Percentiles rank a stretch among this genome's conserved stretches.
Conservation (phyloP, 2,888 invertebrate genomes). For the Eilema griseolum region DNA sequence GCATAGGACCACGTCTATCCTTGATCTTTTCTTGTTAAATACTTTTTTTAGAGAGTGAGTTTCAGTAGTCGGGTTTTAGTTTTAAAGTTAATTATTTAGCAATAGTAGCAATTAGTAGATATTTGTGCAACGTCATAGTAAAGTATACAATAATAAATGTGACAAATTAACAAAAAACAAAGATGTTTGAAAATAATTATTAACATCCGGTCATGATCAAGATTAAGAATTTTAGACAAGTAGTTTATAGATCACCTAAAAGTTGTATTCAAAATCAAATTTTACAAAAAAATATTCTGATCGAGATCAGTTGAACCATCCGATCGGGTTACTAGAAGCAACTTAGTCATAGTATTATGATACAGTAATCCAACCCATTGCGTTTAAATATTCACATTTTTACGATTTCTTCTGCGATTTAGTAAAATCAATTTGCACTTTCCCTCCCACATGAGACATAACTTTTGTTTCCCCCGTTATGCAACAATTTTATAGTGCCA, state of each 20-base stretch:
- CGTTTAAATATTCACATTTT: constrained; percentile 1
- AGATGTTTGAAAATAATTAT: too few relatives aligned
- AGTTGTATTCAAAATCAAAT: neutral
- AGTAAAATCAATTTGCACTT: constrained; percentile 6
- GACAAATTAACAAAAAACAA: too few relatives aligned
- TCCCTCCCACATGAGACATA: constrained; percentile 13
- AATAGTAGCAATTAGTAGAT: too few relatives aligned
- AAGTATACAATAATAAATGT: too few relatives aligned
- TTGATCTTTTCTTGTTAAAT: too few relatives aligned
- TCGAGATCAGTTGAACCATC: neutral
- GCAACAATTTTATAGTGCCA: constrained; percentile 33
- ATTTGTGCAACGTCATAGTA: too few relatives aligned
- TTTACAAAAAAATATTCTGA: neutral
- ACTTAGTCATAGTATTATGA: constrained; percentile 3
- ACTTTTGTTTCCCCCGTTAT: constrained; percentile 24
- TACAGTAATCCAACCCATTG: neutral
- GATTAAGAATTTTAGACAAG: neutral
- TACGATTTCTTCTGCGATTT: neutral
- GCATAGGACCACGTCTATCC: too few relatives aligned
- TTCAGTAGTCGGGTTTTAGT: too few relatives aligned
- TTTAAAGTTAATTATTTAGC: too few relatives aligned
- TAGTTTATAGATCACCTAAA: neutral
- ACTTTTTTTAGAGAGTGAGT: too few relatives aligned
- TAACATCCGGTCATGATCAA: neutral
- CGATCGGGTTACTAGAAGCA: neutral